Percentiles rank a stretch among this genome's conserved stretches.
phyloP scores from a whole-genome alignment of 2,113 vertebrate species.

The Sceloporus tristichus region DNA sequence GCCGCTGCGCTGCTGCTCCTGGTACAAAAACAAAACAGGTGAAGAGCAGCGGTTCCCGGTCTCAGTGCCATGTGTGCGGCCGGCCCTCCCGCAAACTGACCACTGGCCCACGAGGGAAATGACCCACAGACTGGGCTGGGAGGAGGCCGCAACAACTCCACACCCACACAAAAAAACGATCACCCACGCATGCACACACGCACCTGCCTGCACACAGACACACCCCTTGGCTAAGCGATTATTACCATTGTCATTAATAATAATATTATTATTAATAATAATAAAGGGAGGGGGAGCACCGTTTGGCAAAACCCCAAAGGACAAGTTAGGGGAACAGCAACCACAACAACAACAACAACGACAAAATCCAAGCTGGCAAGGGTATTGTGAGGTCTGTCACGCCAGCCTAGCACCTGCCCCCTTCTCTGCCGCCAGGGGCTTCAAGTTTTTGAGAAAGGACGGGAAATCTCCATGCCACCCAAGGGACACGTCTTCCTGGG shows the following conservation, averaged over 20 bases:
- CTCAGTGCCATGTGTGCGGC: constrained; percentile 54
- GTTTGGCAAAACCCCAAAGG: background rate
- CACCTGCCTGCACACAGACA: constrained; percentile 46
- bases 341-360: too few relatives aligned
- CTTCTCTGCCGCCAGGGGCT: constrained; percentile 46
- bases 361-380: constrained; percentile 54
- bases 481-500: too few relatives aligned
- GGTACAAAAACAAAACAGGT: constrained; percentile 79
- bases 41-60: constrained; percentile 32
- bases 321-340: background rate
- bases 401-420: background rate
- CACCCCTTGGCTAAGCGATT: constrained; percentile 60
- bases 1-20: constrained; percentile 75
- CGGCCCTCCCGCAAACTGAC: constrained; percentile 47
- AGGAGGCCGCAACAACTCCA: background rate
- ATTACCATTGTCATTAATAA: constrained; percentile 20
- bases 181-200: background rate
- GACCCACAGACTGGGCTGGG: constrained; percentile 23
- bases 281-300: constrained; percentile 11
- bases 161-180: background rate
- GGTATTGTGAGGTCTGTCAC: constrained; percentile 23
- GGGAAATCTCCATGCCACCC: background rate
- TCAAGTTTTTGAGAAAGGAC: constrained; percentile 81
- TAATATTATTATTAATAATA: constrained; percentile 5
- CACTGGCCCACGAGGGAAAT: constrained; percentile 46